These are phyloP conservation scores for Hypolimnas misippus DNA, from an alignment of 2,888 invertebrate genomes.

Conservation along the genomic window DNA sequence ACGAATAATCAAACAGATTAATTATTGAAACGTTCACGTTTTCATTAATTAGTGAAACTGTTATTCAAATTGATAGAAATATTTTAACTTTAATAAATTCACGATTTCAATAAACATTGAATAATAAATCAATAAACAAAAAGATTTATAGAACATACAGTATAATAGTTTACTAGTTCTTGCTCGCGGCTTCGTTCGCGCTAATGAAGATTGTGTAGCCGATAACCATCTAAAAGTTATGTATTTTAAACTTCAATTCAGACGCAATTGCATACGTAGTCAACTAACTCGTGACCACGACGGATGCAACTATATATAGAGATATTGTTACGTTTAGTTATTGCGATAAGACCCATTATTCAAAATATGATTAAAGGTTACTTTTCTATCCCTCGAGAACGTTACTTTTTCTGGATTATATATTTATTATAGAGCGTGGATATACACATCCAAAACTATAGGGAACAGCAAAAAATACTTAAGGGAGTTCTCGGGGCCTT, in stretches of 20 bases:
- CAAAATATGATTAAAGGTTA: too few species aligned
- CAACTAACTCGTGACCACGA: too few species aligned
- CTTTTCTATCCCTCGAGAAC: too few species aligned
- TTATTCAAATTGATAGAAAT: slow-evolving; percentile 26
- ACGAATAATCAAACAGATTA: slow-evolving; percentile 17
- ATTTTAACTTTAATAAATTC: slow-evolving; percentile 17
- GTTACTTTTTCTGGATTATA: too few species aligned
- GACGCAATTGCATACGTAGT: too few species aligned
- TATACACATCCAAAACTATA: too few species aligned
- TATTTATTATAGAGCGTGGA: too few species aligned
- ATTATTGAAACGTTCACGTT: slow-evolving; percentile 17
- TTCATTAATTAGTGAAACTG: slow-evolving; percentile 25
- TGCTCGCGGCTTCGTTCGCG: neutral
- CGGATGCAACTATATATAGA: too few species aligned
- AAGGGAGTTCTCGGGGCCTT: too few species aligned
- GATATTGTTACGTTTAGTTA: too few species aligned
- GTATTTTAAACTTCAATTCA: neutral
- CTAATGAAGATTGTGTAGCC: neutral
- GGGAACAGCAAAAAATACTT: too few species aligned
- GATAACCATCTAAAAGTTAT: neutral
- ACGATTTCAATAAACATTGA: slow-evolving; percentile 15
- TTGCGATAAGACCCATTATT: too few species aligned
- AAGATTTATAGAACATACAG: slow-evolving; percentile 11
- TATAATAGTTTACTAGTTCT: neutral
- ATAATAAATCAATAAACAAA: slow-evolving; percentile 25